Evolutionary conservation across 2,113 vertebrate genomes (phyloP), one percentile per base, ranked within the genome.

Genomic region (Microcebus jonahi): DNA sequence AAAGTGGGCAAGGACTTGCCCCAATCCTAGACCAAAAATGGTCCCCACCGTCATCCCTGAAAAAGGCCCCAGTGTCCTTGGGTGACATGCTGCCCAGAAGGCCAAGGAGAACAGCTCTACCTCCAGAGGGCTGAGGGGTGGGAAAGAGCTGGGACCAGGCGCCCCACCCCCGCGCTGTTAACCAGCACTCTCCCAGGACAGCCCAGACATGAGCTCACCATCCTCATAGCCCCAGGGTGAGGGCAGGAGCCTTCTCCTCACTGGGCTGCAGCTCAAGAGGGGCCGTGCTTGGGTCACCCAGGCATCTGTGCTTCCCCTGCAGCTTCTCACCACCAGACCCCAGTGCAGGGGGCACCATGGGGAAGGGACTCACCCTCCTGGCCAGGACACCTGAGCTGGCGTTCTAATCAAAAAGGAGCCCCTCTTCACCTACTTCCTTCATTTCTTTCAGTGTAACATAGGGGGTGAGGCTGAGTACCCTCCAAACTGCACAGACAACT

Each of bases 121-220:
- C 23, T 55, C 84, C 48, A 55, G 68, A 1, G 68, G 27, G 57
- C 23, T 8, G 15, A 39, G 36, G 36, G n/a, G 55, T 21, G 57
- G 48, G 61, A 55, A 81, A 57, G n/a, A 70, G 84, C 36, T 88
- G 92, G 97, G 59, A 94, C 61, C 36, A 23, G 42, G 53, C 6
- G 59, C 92, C 70, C 94, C 20, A 21, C 96, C 91, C 89, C 61
- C 4, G 0, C 83, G 67, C 91, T 53, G 63, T 87, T 82, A 90
- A 82, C 79, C 85, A 75, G 89, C 89, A 42, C 80, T 96, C 92
- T 96, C 94, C 93, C 96, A 89, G 94, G 93, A 84, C 86, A 59
- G 82, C 94, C 84, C 93, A 98, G 98, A 97, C 97, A 53, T 97
- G 96, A 98, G 97, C 97, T 98, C 98, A 97, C 95, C 93, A 75